Evolutionary conservation across 2,888 invertebrate species (phyloP), one percentile per base, ranked within the genome.

Genomic region (Acanthoscelides obtectus): DNA sequence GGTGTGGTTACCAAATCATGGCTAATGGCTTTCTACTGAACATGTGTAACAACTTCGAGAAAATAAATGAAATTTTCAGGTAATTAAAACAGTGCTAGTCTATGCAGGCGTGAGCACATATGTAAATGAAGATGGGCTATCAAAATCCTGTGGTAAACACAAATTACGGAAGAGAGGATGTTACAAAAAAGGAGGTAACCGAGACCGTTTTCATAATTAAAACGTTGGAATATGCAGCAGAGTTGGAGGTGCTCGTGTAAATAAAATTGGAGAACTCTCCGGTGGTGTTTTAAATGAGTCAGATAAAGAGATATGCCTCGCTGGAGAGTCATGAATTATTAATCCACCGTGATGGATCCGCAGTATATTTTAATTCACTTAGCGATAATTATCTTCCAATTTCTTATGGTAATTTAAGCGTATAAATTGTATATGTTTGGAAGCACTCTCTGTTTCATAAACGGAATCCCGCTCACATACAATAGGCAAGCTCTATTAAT

Each of bases 201-300:
- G 12, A 45, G 17, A 45, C 45, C 45, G 45, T 45, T 45, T 45
- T 45, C 45, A 45, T 45, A 45, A 45, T 45, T 45, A 45, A 45
- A 45, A 22, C 25, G 45, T 45, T 20, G 68, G 68, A 68, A 68
- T 27, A 68, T 25, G 25, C 21, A 68, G 25, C 21, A 68, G 45
- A 68, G 20, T 22, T 25, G 21, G 68, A 27, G 25, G 22, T 68
- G 68, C 22, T 68, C 22, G 68, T 27, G 68, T 68, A 22, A 68
- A 68, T 68, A 68, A 68, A 68, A 68, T 68, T 68, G 25, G 20
- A 25, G 25, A 27, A 21, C 20, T 27, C 68, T n/a, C n/a, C n/a
- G n/a, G n/a, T 68, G 22, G 22, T 67, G 22, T 27, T 68, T 68
- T 68, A 68, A 68, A 68, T 68, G 20, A 68, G 25, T 22, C 25